phyloP scores from a whole-genome alignment of 2,797 vertebrate genomes.

The Ambastaia sidthimunki region DNA sequence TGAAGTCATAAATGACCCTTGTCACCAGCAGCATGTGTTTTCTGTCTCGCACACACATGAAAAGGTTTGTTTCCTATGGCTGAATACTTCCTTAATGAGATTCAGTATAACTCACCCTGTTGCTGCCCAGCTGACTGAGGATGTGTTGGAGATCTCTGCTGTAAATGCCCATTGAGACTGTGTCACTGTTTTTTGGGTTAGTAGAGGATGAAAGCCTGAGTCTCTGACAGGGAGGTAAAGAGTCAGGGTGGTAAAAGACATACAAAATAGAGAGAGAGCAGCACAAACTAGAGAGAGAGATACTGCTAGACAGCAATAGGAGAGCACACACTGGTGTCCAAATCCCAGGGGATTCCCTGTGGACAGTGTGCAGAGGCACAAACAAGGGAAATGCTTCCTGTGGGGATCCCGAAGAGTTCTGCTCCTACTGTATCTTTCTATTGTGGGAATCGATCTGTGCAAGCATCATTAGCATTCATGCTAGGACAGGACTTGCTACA shows the following conservation, averaged over 20 bases:
- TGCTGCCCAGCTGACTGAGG: constrained; percentile 2
- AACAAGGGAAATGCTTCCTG: constrained; percentile 62
- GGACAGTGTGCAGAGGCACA: constrained; percentile 55
- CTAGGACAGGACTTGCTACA: constrained; percentile 50
- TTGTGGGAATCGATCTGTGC: constrained; percentile 56
- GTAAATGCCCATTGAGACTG: background rate
- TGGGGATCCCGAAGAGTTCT: constrained; percentile 55
- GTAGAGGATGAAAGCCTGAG: constrained; percentile 5
- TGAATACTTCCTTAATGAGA: background rate
- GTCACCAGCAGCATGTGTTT: too few relatives aligned
- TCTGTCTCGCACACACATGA: too few relatives aligned
- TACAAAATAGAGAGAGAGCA: background rate
- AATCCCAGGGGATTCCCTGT: constrained; percentile 34
- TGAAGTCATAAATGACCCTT: too few relatives aligned
- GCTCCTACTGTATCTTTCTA: constrained; percentile 44
- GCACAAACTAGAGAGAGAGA: background rate
- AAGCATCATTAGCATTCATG: constrained; percentile 56
- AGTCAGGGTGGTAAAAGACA: background rate
- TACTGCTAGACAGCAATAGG: too few relatives aligned
- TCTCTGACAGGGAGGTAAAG: constrained; percentile 3
- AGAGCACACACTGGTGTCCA: constrained; percentile 24
- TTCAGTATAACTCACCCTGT: background rate
- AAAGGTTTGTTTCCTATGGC: too few relatives aligned
- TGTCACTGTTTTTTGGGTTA: background rate
- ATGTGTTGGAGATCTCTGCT: background rate